These are phyloP conservation scores for Siphlonurus alternatus DNA, from an alignment of 2,888 invertebrate species.

Conservation along the genomic window DNA sequence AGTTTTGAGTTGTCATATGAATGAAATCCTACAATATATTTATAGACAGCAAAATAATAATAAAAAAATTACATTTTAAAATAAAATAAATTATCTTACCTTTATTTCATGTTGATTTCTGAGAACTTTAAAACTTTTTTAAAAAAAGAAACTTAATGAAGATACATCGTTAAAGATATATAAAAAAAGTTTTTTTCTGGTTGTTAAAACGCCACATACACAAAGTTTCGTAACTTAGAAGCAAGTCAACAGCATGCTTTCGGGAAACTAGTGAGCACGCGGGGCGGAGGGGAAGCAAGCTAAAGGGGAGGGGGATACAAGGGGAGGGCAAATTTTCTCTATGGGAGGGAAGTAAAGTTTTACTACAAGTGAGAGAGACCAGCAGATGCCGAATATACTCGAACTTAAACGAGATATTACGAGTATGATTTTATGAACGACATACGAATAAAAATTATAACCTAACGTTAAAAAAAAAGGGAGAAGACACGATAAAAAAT, in stretches of 20 bases:
- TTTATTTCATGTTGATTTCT: neutral
- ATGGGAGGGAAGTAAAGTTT: neutral
- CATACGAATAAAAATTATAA: neutral
- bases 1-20: neutral
- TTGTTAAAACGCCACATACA: neutral
- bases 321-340: neutral
- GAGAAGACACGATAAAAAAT: neutral
- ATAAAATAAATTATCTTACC: neutral
- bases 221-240: neutral
- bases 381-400: neutral
- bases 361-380: neutral
- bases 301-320: neutral
- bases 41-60: neutral
- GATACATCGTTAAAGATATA: neutral
- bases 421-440: neutral
- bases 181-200: neutral
- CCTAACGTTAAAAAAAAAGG: neutral
- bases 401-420: neutral
- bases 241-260: conserved; percentile 3
- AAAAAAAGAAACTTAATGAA: neutral
- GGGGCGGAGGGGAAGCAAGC: neutral
- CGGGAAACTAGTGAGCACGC: neutral
- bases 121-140: neutral
- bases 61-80: neutral
- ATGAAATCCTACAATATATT: neutral